phyloP scores from a whole-genome alignment of 2,113 vertebrate species.

The Cyphomyrus plagiostoma region DNA sequence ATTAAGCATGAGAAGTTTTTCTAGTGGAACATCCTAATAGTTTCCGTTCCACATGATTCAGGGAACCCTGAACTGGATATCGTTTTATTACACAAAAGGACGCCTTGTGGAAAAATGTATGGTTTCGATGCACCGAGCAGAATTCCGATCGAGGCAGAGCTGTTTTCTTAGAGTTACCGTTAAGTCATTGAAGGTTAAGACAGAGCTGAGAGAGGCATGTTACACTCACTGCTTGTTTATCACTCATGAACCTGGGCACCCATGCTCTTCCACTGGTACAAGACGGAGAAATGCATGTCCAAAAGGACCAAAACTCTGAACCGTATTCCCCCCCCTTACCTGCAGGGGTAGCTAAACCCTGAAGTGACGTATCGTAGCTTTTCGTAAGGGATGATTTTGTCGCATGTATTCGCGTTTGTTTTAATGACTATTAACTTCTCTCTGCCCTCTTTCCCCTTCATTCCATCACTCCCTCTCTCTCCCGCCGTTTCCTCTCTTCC shows the following conservation, averaged over 20 bases:
- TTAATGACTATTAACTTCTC: not conserved
- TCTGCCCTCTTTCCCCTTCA: not conserved
- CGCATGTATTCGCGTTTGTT: not conserved
- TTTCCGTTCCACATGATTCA: constrained; percentile 53
- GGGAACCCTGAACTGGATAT: constrained; percentile 51
- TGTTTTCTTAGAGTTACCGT: constrained; percentile 32
- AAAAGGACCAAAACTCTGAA: no score
- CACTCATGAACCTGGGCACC: not conserved
- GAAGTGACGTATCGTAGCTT: constrained; percentile 8
- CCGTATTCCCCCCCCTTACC: constrained; percentile 8
- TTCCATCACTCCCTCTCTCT: constrained; percentile 24
- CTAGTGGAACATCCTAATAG: constrained; percentile 64
- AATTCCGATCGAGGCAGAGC: constrained; percentile 49
- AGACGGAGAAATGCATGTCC: not conserved
- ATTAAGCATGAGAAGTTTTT: constrained; percentile 69
- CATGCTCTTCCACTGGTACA: not conserved
- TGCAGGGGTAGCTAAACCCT: constrained; percentile 22
- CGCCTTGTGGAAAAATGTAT: constrained; percentile 47
- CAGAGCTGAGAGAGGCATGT: not conserved
- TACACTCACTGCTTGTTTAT: not conserved
- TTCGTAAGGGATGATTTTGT: not conserved
- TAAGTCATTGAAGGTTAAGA: not conserved
- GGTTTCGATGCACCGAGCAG: constrained; percentile 41
- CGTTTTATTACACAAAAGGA: constrained; percentile 59
- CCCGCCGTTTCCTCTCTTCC: constrained; percentile 50